Evolutionary conservation across 2,888 invertebrate genomes (phyloP), one percentile per base, ranked within the genome.

Genomic region (Vannuccia rotundouncinata): DNA sequence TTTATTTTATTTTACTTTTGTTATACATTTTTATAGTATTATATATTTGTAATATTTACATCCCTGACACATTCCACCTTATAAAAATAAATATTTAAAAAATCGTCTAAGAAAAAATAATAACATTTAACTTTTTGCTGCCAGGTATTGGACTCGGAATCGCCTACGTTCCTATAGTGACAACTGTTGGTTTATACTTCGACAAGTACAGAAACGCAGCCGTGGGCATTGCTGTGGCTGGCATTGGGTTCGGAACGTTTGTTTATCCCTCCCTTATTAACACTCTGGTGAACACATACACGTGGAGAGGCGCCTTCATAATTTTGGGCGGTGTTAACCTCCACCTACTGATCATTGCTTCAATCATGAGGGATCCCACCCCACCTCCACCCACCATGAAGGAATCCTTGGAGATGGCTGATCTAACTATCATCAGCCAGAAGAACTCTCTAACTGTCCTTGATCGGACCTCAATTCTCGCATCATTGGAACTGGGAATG

Each of bases 181-280:
- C 84, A 0, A 81, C 83, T 1, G 83, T 85, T 0, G 83, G 84
- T 0, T 82, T 81, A 75, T 85, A 84, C 81, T 85, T 85, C 75
- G 83, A 83, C 28, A 82, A 83, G 74, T 81, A 81, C 29, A 81
- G 84, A 25, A 82, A 83, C 10, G 74, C 84, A 0, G 85, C 85
- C 2, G 81, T 84, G 0, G 85, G 84, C 1, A 82, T 85, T 10
- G 84, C 84, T 0, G 83, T 83, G 2, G 83, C 84, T 0, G 85
- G 85, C 1, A 82, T 83, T 2, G 85, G 85, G 1, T 74, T 85
- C 73, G 85, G 85, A 0, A 84, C 84, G 75, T 83, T 84, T 76
- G 29, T 83, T 0, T 84, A 82, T 45, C 85, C 85, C 0, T 83
- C 83, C 0, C 2, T 85, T 2, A 84, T 73, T 22, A 60, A 74